Evolutionary conservation across 2,888 invertebrate genomes (phyloP).

Genomic region (Drosophila setosimentum): DNA sequence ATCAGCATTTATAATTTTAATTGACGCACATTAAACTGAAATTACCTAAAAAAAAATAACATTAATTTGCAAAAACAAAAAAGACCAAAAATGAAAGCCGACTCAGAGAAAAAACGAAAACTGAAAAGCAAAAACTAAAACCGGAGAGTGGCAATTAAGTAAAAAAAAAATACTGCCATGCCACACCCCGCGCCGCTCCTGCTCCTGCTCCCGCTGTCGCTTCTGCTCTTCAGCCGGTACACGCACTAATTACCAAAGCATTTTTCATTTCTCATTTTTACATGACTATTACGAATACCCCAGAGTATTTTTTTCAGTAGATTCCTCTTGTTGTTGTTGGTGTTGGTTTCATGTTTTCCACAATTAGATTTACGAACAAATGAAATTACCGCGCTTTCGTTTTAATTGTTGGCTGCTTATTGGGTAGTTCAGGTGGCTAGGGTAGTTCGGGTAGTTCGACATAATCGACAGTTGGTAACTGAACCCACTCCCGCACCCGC

Average conservation of each 20-base stretch:
- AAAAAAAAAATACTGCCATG: conserved; percentile 8
- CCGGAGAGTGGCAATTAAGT: conserved; percentile 59
- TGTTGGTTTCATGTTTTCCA: conserved; percentile 48
- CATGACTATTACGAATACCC: conserved; percentile 44
- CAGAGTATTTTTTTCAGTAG: conserved; percentile 10
- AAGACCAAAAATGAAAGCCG: conserved; percentile 55
- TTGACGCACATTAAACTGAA: conserved; percentile 78
- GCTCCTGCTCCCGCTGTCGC: not conserved
- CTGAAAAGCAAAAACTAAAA: conserved; percentile 32
- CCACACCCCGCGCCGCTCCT: conserved; percentile 5
- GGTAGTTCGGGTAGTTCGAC: conserved; percentile 29
- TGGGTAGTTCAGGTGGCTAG: conserved; percentile 39
- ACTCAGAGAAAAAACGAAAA: conserved; percentile 28
- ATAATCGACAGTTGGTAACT: conserved; percentile 42
- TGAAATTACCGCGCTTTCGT: conserved; percentile 79
- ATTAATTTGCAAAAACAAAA: conserved; percentile 65
- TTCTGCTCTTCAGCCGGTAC: conserved; percentile 37
- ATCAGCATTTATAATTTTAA: conserved; percentile 76
- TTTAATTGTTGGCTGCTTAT: conserved; percentile 79
- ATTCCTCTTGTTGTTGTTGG: conserved; percentile 12
- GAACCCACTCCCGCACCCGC: not conserved
- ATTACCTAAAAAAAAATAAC: conserved; percentile 53
- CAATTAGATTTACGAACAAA: conserved; percentile 82
- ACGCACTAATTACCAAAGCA: conserved; percentile 78
- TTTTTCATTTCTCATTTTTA: conserved; percentile 56